Evolutionary conservation across 2,888 invertebrate genomes (phyloP), one percentile per base, ranked within the genome.

Genomic region (Latrodectus hesperus): DNA sequence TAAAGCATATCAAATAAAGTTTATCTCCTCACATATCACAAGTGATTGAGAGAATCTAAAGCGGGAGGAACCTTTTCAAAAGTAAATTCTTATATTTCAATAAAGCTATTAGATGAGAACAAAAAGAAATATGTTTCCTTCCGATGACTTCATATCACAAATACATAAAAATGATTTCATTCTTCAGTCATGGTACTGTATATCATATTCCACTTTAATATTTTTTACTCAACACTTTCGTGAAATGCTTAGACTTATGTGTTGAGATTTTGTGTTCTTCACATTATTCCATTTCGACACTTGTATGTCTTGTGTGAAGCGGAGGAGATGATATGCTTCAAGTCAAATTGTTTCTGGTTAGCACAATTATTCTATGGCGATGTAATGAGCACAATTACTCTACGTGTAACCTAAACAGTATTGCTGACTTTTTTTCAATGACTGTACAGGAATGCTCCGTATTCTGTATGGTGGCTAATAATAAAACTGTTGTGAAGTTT

Each of bases 381-480:
- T 83, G 81, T 86, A 83, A 88, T 79, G 74, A 88, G 88, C 88
- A 88, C 88, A 88, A 88, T 72, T 80, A 82, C 75, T 88, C 84
- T 88, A 88, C 84, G 88, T 88, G 88, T 88, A 82, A 88, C 83
- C 88, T 88, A 82, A 88, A 88, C 88, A 88, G 88, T 88, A 88
- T 88, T 88, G 88, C 88, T 88, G 68, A 88, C 77, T 88, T 86
- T 84, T 83, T 85, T 88, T 88, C 84, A 71, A 80, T 88, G 79
- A 79, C 88, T 88, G 88, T 88, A 88, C 84, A 84, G 84, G 83
- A 88, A 88, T 88, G 88, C 80, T 83, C 82, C 72, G 74, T 83
- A 83, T 88, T 88, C 88, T 82, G 84, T 88, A 88, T 88, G 88
- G 88, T 88, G 72, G 74, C 84, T 88, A 83, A 88, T 79, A 88